Percentiles rank a stretch among this genome's conserved stretches.
Conservation (phyloP, 2,797 vertebrate genomes). For the Phyllotis vaccarum region DNA sequence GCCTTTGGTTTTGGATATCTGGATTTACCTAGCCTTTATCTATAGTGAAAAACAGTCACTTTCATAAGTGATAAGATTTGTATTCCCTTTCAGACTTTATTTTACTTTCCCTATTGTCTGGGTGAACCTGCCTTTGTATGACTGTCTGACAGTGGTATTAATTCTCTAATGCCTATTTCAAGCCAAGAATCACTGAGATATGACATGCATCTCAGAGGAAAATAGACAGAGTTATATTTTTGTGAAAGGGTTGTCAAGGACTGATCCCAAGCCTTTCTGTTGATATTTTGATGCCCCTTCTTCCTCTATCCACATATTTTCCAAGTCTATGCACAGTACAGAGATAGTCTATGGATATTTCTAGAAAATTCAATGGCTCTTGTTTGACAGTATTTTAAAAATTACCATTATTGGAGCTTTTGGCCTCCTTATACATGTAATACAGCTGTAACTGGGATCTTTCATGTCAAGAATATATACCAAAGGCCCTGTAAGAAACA, state of each 20-base stretch:
- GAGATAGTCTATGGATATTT: background rate
- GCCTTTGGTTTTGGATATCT: constrained; percentile 4
- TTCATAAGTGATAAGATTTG: constrained; percentile 57
- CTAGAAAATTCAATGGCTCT: background rate
- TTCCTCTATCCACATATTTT: background rate
- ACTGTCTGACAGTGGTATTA: constrained; percentile 50
- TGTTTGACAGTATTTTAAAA: background rate
- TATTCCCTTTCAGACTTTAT: constrained; percentile 53
- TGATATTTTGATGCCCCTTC: background rate
- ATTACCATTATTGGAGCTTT: background rate
- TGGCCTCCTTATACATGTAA: background rate
- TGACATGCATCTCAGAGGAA: constrained; percentile 55
- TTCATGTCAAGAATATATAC: background rate
- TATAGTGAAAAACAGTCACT: constrained; percentile 44
- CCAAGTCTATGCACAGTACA: background rate
- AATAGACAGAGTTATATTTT: constrained; percentile 28
- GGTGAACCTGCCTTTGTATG: constrained; percentile 32
- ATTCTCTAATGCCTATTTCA: constrained; percentile 47
- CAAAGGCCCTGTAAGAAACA: background rate
- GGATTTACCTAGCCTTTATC: background rate
- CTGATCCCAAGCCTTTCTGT: background rate
- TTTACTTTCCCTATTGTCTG: constrained; percentile 64
- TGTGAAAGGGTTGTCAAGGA: background rate
- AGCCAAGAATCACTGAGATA: constrained; percentile 63
- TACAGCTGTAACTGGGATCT: background rate